A percentile compares a stretch with the other conserved stretches of the same genome.
Conservation (phyloP, 1,140 invertebrate genomes). For the Drosophila nasuta region DNA sequence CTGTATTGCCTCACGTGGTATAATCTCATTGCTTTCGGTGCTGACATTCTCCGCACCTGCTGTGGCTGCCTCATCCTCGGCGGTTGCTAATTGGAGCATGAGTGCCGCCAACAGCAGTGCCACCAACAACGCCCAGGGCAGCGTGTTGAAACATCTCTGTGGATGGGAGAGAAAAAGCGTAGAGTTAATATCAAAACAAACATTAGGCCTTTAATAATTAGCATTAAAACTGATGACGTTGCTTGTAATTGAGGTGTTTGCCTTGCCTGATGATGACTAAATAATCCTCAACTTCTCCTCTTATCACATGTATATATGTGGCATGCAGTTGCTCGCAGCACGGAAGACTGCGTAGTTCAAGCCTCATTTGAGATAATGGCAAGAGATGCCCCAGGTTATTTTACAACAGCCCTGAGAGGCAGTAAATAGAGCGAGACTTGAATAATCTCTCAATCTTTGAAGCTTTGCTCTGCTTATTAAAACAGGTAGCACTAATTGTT, state of each 20-base stretch:
- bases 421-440: conserved; percentile 25
- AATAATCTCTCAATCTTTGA: conserved; percentile 15
- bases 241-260: conserved; percentile 46
- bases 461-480: neutral
- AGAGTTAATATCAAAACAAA: neutral
- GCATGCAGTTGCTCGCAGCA: conserved; percentile 2
- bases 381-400: conserved; percentile 16
- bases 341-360: conserved; percentile 47
- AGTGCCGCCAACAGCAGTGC: conserved; percentile 59
- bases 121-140: conserved; percentile 66
- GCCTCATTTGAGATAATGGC: conserved; percentile 65
- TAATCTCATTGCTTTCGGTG: conserved; percentile 85
- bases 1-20: conserved; percentile 86
- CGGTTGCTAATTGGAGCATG: conserved; percentile 53
- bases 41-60: conserved; percentile 84
- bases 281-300: conserved; percentile 42
- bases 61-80: conserved; percentile 76
- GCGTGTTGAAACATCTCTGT: conserved; percentile 65
- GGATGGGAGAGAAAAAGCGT: conserved; percentile 5
- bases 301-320: conserved; percentile 1
- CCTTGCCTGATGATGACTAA: conserved; percentile 53
- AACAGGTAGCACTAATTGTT: conserved; percentile 3
- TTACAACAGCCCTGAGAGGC: conserved; percentile 10
- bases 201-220: conserved; percentile 2
- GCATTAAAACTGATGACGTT: conserved; percentile 21